phyloP scores from a whole-genome alignment of 2,113 vertebrate species.

The Thunnus thynnus region DNA sequence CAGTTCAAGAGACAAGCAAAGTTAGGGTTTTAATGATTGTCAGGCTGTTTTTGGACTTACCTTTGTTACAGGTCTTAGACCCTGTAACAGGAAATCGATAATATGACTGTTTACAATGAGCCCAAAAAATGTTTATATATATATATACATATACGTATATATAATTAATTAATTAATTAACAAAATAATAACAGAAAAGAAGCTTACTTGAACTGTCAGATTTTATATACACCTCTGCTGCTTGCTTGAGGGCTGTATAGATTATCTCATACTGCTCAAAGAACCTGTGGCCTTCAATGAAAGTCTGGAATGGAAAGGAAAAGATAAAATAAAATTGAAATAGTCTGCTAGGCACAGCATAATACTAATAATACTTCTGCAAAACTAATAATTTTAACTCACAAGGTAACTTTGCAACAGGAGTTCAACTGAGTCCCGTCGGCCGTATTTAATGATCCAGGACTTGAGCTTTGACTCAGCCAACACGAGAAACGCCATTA shows the following conservation, averaged over 20 bases:
- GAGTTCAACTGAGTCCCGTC: constrained; percentile 94
- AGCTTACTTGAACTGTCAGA: constrained; percentile 93
- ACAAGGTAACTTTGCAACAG: constrained; percentile 95
- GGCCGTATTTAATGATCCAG: constrained; percentile 99
- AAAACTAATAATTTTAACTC: constrained; percentile 68
- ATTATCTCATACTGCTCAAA: constrained; percentile 97
- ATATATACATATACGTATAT: neutral
- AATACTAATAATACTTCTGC: neutral
- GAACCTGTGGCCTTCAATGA: constrained; percentile 95
- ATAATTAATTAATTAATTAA: neutral
- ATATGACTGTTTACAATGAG: constrained; percentile 56
- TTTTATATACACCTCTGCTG: constrained; percentile 94
- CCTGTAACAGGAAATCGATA: constrained; percentile 82
- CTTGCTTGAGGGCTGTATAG: constrained; percentile 90
- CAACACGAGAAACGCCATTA: constrained; percentile 94
- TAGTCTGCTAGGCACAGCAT: rapidly evolving
- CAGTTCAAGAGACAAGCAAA: constrained; percentile 49
- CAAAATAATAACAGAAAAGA: constrained; percentile 5
- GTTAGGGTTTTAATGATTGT: constrained; percentile 23
- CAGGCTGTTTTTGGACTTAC: constrained; percentile 76
- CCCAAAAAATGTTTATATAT: constrained; percentile 23
- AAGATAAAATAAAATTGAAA: neutral
- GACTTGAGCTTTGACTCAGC: constrained; percentile 98
- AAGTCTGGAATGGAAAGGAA: constrained; percentile 82
- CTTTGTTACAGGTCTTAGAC: constrained; percentile 81